phyloP scores from a whole-genome alignment of 2,888 invertebrate species.

The Microctonus hyperodae region DNA sequence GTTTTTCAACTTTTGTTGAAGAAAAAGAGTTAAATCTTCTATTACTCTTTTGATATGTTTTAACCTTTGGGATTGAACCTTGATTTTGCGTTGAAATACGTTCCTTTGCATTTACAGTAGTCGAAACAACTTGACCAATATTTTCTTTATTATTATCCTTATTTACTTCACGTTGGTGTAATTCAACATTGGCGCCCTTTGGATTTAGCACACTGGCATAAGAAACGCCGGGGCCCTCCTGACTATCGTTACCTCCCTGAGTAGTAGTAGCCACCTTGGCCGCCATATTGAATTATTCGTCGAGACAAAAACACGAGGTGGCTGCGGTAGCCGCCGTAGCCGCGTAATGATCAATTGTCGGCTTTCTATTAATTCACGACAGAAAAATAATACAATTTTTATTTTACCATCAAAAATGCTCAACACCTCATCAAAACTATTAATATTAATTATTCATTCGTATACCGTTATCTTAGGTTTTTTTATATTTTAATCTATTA shows the following conservation, averaged over 20 bases:
- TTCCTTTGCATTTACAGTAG: slow-evolving; percentile 62
- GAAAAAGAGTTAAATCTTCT: slow-evolving; percentile 45
- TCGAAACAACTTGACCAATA: slow-evolving; percentile 62
- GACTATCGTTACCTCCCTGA: slow-evolving; percentile 50
- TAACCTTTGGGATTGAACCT: slow-evolving; percentile 42
- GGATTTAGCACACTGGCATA: slow-evolving; percentile 67
- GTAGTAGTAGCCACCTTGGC: slow-evolving; percentile 64
- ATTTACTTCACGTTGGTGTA: slow-evolving; percentile 74
- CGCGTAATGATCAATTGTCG: slow-evolving; percentile 23
- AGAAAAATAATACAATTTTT: neutral
- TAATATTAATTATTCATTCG: slow-evolving; percentile 19
- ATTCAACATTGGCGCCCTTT: slow-evolving; percentile 68
- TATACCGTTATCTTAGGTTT: neutral
- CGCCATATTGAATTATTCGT: slow-evolving; percentile 59
- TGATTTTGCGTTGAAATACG: slow-evolving; percentile 37
- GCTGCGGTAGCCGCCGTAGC: slow-evolving; percentile 41
- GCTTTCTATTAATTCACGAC: neutral
- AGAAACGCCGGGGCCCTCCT: slow-evolving; percentile 60
- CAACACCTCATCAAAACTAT: neutral
- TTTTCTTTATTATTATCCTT: slow-evolving; percentile 71
- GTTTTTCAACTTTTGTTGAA: slow-evolving; percentile 38
- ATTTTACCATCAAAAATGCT: slow-evolving; percentile 12
- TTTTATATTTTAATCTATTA: slow-evolving; percentile 1
- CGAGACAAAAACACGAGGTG: slow-evolving; percentile 55
- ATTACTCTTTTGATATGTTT: slow-evolving; percentile 60